Evolutionary conservation across 2,113 vertebrate genomes (phyloP), one percentile per base, ranked within the genome.

Genomic region (Hyperopisus bebe): DNA sequence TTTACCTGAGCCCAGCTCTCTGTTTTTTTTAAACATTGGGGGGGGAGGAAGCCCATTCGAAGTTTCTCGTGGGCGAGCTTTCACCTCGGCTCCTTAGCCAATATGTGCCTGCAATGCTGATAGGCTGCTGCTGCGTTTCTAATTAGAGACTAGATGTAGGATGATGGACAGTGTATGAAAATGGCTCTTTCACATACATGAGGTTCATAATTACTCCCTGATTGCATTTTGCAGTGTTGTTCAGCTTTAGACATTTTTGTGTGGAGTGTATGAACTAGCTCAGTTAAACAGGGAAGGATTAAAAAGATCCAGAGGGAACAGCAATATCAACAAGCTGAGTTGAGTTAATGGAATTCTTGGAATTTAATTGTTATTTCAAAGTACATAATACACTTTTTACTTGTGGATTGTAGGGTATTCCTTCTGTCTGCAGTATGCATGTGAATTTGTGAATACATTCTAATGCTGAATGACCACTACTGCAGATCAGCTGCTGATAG

Each of bases 111-210:
- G 87, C 85, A 83, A 86, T 62, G 47, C 88, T 9, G 48, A 82
- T 47, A 62, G 31, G 55, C 47, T n/a, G 90, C 87, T 89, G 82
- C 87, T 90, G 82, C 24, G 89, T 51, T 66, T 88, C 88, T 88
- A 85, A 82, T 90, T 86, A 89, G 87, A 82, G 87, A 91, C 51
- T 70, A 58, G 62, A 80, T 86, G 31, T 89, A 77, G 74, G 80
- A 47, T 90, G 91, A 91, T 87, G 88, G 89, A 90, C 90, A 88
- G 48, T 11, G 50, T 86, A 39, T 90, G 86, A 88, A 85, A 90
- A 88, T 50, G 90, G 86, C 46, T 82, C 51, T 74, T 83, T 77
- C 77, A 74, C 85, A 48, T 62, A 90, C 48, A 77, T 80, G 82
- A 80, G 86, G 39, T 90, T 77, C 46, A 39, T 91, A 91, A 91